phyloP scores from a whole-genome alignment of 1,140 invertebrate species.

The Vanessa atalanta region DNA sequence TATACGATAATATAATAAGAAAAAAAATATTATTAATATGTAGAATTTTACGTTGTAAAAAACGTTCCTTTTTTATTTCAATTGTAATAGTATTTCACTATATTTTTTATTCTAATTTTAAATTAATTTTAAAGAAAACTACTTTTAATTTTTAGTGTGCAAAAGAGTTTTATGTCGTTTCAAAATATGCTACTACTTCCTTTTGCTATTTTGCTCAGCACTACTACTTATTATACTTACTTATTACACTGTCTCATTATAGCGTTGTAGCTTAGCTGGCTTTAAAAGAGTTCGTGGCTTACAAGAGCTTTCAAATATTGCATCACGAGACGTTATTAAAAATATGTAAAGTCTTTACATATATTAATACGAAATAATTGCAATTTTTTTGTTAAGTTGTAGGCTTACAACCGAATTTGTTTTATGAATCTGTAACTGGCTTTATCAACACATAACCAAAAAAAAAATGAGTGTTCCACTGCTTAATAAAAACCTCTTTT shows the following conservation, averaged over 20 bases:
- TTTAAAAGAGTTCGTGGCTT: slow-evolving; percentile 25
- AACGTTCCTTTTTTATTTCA: too few species aligned
- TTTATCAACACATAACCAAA: too few species aligned
- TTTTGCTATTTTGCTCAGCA: slow-evolving; percentile 1
- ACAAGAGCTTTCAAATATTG: slow-evolving; percentile 9
- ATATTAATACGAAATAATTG: background rate
- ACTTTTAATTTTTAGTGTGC: background rate
- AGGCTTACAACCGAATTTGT: background rate
- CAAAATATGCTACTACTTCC: background rate
- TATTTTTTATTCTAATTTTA: too few species aligned
- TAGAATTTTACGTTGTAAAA: too few species aligned
- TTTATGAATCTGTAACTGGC: background rate
- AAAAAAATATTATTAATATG: too few species aligned
- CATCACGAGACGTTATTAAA: slow-evolving; percentile 12
- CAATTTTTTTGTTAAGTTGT: background rate
- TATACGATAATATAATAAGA: too few species aligned
- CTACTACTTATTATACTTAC: background rate
- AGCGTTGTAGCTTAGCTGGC: slow-evolving; percentile 29
- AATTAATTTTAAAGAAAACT: background rate
- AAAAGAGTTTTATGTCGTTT: background rate
- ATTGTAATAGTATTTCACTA: too few species aligned
- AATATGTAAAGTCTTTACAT: slow-evolving; percentile 11
- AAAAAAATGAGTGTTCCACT: too few species aligned
- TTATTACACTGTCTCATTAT: slow-evolving; percentile 18
- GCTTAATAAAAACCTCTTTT: too few species aligned